A percentile compares a stretch with the other conserved stretches of the same genome.
phyloP scores from a whole-genome alignment of 2,797 vertebrate genomes.

The Hoplostethus mediterraneus region DNA sequence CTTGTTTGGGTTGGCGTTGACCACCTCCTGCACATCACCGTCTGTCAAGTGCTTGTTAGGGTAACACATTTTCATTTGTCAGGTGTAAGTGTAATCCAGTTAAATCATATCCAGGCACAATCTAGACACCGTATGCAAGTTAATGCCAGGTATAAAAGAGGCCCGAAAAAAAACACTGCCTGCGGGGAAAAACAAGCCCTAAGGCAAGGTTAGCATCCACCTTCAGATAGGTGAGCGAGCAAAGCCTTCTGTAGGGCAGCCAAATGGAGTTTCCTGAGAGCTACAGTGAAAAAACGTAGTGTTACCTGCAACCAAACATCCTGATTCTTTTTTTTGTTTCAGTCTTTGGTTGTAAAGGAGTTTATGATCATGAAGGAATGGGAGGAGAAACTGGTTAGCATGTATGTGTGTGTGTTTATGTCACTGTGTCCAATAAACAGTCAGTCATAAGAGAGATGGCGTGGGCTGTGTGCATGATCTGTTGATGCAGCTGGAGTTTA shows the following conservation, averaged over 20 bases:
- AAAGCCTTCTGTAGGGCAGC: background rate
- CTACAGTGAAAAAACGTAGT: too few species aligned
- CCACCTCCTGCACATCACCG: too few species aligned
- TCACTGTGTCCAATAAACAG: background rate
- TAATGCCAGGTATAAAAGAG: slow-evolving; percentile 16
- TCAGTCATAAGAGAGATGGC: background rate
- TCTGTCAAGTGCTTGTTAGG: slow-evolving; percentile 4
- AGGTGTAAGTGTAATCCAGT: slow-evolving; percentile 22
- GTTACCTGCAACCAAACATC: background rate
- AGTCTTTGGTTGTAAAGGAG: background rate
- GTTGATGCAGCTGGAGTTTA: slow-evolving; percentile 11
- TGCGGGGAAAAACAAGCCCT: slow-evolving; percentile 30
- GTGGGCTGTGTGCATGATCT: background rate
- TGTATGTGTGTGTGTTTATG: slow-evolving; percentile 11
- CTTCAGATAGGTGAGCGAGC: slow-evolving; percentile 18
- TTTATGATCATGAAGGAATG: background rate
- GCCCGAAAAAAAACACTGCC: background rate
- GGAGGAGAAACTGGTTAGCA: slow-evolving; percentile 5
- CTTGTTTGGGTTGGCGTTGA: too few species aligned
- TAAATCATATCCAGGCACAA: slow-evolving; percentile 3
- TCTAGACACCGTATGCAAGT: slow-evolving; percentile 32
- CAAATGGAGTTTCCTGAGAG: slow-evolving; percentile 16
- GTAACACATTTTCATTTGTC: slow-evolving; percentile 4
- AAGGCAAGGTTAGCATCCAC: slow-evolving; percentile 21
- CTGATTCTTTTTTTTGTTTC: slow-evolving; percentile 18